These are phyloP conservation scores for Ictalurus punctatus DNA, from an alignment of 2,113 vertebrate species.

Conservation along the genomic window DNA sequence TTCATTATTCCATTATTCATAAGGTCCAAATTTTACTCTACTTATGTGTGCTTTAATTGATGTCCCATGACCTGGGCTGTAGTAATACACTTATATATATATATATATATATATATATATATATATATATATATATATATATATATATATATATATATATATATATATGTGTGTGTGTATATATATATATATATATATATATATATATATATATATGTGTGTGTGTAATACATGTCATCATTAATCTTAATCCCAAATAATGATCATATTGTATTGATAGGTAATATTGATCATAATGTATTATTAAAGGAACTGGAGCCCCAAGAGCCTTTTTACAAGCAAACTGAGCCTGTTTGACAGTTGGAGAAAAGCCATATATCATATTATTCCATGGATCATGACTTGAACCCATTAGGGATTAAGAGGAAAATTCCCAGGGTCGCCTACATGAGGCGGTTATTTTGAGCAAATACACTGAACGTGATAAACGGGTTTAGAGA, in stretches of 20 bases:
- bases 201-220: too few species aligned
- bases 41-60: neutral
- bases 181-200: too few species aligned
- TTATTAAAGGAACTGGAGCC: neutral
- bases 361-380: neutral
- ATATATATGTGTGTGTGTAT: too few species aligned
- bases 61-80: neutral
- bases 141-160: too few species aligned
- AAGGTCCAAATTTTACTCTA: too few species aligned
- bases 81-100: neutral
- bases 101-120: too few species aligned
- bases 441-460: neutral
- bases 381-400: neutral
- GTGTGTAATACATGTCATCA: too few species aligned
- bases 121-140: too few species aligned
- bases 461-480: neutral
- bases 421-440: neutral
- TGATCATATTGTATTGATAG: too few species aligned
- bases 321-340: neutral
- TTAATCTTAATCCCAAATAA: too few species aligned
- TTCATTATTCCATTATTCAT: too few species aligned
- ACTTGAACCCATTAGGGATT: neutral
- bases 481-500: neutral
- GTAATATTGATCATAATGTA: neutral
- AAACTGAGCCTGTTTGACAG: neutral